These are phyloP conservation scores for Nettapus auritus DNA, from an alignment of 2,113 vertebrate species.

Conservation along the genomic window DNA sequence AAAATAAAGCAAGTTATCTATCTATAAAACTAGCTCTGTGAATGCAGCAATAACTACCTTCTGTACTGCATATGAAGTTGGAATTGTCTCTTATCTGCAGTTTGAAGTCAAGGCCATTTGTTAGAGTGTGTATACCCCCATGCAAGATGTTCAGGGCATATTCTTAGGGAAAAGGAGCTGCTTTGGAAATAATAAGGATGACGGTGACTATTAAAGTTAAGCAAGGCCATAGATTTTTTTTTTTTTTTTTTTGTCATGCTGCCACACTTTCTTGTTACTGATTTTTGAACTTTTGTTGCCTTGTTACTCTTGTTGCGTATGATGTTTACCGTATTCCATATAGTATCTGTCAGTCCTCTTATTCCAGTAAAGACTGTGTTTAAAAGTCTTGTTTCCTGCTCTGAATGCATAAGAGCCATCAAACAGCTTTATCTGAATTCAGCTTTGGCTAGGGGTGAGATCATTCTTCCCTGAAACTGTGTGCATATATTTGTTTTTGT, in stretches of 20 bases:
- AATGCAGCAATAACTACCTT: not conserved
- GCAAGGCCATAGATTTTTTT: not conserved
- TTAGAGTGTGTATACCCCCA: not conserved
- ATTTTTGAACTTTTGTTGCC: not conserved
- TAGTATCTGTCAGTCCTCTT: not conserved
- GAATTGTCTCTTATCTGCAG: not conserved
- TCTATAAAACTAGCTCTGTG: not conserved
- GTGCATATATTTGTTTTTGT: constrained; percentile 17
- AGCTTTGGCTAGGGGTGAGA: not conserved
- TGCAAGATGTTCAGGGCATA: not conserved
- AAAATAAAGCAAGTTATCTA: not conserved
- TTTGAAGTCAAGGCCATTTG: not conserved
- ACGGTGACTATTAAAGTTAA: not conserved
- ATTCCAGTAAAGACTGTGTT: not conserved
- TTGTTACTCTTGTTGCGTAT: not conserved
- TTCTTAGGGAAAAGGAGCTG: not conserved
- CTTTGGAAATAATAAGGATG: not conserved
- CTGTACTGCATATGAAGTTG: not conserved
- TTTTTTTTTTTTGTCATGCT: not conserved
- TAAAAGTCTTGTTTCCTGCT: not conserved
- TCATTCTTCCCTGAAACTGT: constrained; percentile 11
- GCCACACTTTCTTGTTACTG: not conserved
- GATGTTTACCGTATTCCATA: not conserved
- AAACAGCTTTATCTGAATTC: not conserved
- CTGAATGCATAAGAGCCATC: constrained; percentile 1